These are phyloP conservation scores for Phoxinus dragarum DNA, from an alignment of 2,797 vertebrate genomes.

Conservation along the genomic window DNA sequence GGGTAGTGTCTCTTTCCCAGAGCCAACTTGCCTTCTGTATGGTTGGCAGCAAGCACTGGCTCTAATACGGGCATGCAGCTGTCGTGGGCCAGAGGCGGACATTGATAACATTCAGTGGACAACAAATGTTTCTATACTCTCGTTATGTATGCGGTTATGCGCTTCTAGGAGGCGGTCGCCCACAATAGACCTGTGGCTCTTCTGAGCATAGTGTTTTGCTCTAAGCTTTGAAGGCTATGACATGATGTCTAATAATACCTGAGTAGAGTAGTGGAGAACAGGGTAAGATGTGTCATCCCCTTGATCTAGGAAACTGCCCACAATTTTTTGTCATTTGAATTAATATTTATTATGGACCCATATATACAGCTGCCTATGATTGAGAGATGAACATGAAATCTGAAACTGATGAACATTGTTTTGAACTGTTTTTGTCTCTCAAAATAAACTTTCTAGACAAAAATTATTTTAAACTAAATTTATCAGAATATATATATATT, in stretches of 20 bases:
- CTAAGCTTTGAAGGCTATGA: constrained; percentile 48
- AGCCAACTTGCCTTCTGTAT: constrained; percentile 59
- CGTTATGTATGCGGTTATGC: constrained; percentile 30
- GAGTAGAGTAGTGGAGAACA: background rate
- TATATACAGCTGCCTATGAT: constrained; percentile 8
- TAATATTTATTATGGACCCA: background rate
- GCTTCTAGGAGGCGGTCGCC: constrained; percentile 37
- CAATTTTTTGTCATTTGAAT: background rate
- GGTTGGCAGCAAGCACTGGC: constrained; percentile 64
- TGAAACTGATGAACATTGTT: background rate
- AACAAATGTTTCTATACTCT: constrained; percentile 53
- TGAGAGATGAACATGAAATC: background rate
- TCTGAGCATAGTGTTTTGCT: constrained; percentile 42
- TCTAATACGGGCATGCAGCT: constrained; percentile 69
- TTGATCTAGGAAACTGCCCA: background rate
- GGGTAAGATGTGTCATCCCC: background rate
- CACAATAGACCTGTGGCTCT: constrained; percentile 36
- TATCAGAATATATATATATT: background rate
- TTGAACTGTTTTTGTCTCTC: background rate
- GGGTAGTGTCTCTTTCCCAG: constrained; percentile 51
- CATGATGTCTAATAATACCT: constrained; percentile 48
- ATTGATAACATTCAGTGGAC: constrained; percentile 55
- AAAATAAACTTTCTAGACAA: background rate
- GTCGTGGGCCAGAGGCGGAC: constrained; percentile 63
- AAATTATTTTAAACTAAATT: background rate